Evolutionary conservation across 2,888 invertebrate species (phyloP).

Genomic region (Aspidiotus rigidus): DNA sequence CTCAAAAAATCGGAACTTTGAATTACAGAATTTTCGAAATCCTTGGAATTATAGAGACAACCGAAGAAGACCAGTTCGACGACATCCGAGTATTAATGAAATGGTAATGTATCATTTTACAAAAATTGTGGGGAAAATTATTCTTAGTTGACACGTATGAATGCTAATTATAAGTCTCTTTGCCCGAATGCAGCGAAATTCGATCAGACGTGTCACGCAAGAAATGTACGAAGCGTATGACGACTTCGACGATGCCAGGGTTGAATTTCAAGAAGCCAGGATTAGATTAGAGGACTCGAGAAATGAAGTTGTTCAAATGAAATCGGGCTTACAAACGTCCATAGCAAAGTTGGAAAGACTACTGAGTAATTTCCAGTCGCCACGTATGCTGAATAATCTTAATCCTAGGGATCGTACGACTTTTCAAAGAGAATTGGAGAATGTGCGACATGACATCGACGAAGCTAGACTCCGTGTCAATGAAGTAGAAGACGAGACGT

Average conservation of each 20-base stretch:
- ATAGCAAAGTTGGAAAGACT: constrained; percentile 6
- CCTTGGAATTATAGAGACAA: not conserved
- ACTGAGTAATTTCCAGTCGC: constrained; percentile 6
- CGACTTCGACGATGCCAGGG: constrained; percentile 17
- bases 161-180: not conserved
- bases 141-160: not conserved
- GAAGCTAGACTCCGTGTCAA: constrained; percentile 13
- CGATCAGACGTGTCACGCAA: constrained; percentile 14
- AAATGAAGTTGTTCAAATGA: constrained; percentile 9
- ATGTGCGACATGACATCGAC: constrained; percentile 22
- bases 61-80: not conserved
- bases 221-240: constrained; percentile 14
- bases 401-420: constrained; percentile 5
- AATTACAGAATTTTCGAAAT: not conserved
- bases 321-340: constrained; percentile 6
- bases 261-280: constrained; percentile 15
- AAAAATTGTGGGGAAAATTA: not conserved
- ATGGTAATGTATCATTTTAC: not conserved
- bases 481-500: constrained; percentile 12
- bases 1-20: not conserved
- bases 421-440: constrained; percentile 16
- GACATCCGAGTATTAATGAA: not conserved
- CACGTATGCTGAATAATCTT: not conserved
- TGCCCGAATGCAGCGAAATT: not conserved
- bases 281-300: constrained; percentile 16